Conservation (phyloP, 2,113 vertebrate species). For the Irena cyanogastra region DNA sequence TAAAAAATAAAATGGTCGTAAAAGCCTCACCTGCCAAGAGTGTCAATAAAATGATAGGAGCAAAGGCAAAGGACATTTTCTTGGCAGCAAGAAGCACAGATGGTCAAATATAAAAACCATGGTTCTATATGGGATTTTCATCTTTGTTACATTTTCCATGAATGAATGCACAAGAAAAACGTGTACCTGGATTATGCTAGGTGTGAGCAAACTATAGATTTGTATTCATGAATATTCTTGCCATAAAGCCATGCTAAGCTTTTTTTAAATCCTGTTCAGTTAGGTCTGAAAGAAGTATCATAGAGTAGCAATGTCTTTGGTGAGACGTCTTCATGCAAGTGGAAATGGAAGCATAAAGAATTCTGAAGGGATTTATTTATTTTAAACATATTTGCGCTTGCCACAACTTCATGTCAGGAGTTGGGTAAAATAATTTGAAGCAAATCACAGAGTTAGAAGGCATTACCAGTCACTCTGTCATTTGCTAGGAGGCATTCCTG, state of each 20-base stretch:
- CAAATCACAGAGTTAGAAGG: constrained; percentile 11
- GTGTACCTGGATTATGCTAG: constrained; percentile 12
- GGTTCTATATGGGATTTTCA: not conserved
- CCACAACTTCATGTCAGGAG: not conserved
- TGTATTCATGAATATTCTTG: constrained; percentile 6
- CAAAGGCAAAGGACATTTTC: not conserved
- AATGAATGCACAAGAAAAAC: not conserved
- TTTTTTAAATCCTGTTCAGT: not conserved
- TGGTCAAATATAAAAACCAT: not conserved
- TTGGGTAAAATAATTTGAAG: not conserved
- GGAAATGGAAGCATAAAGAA: not conserved
- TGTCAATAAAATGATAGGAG: not conserved
- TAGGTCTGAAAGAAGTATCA: not conserved
- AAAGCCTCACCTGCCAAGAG: not conserved
- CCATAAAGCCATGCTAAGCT: not conserved
- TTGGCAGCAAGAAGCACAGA: constrained; percentile 2
- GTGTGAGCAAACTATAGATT: constrained; percentile 6
- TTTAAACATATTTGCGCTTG: not conserved
- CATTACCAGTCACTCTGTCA: not conserved
- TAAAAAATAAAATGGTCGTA: not conserved
- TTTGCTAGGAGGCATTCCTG: not conserved
- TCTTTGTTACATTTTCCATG: not conserved
- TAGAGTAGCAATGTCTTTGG: not conserved
- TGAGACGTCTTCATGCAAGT: not conserved
- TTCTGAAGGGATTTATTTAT: not conserved